Conservation (phyloP, 2,888 invertebrate genomes). For the Ornithoptera alexandrae region DNA sequence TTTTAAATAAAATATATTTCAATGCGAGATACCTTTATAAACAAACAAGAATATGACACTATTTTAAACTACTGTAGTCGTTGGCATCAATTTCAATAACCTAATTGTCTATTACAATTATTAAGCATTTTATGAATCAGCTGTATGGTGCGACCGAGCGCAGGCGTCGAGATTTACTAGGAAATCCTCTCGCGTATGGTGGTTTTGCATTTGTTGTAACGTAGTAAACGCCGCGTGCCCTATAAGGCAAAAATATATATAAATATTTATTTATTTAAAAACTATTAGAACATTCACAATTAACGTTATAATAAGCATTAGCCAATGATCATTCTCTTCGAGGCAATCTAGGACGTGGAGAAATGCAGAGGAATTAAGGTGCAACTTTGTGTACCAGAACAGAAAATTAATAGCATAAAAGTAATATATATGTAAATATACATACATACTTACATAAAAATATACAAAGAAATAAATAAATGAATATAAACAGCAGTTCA, state of each 20-base stretch:
- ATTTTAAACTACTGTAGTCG: conserved; percentile 17
- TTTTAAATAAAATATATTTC: background rate
- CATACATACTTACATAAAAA: background rate
- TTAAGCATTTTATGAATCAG: conserved; percentile 43
- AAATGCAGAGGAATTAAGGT: background rate
- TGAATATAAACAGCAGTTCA: background rate
- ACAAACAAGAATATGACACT: conserved; percentile 27
- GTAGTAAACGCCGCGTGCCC: conserved; percentile 91
- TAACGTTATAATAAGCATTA: background rate
- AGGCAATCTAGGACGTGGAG: background rate
- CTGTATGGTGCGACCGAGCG: conserved; percentile 59
- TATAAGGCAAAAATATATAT: conserved; percentile 54
- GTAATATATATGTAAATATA: too few species aligned
- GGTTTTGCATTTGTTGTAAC: conserved; percentile 91
- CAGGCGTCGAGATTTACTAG: conserved; percentile 79
- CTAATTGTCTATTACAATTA: conserved; percentile 14
- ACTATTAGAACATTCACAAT: background rate
- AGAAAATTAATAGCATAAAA: background rate
- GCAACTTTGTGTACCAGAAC: background rate
- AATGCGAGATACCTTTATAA: background rate
- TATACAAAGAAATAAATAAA: background rate
- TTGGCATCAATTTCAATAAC: conserved; percentile 23
- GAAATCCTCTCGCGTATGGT: conserved; percentile 92
- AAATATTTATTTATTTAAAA: background rate
- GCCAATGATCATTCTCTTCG: background rate